Conservation (phyloP, 2,888 invertebrate species). For the Thera obeliscata region DNA sequence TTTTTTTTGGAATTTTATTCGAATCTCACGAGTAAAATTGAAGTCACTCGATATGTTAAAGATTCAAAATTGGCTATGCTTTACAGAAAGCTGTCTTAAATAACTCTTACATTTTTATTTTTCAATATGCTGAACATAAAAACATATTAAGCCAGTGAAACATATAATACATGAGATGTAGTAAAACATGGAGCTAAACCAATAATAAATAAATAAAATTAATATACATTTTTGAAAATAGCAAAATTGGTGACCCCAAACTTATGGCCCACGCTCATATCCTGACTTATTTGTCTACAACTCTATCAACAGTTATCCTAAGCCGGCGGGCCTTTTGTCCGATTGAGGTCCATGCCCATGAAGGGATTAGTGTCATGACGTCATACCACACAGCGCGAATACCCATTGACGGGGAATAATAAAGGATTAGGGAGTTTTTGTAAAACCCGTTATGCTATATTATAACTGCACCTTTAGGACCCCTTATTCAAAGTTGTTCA, state of each 20-base stretch:
- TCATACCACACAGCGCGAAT: slow-evolving; percentile 33
- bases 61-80: no score
- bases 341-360: slow-evolving; percentile 13
- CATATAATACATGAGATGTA: no score
- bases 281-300: slow-evolving; percentile 24
- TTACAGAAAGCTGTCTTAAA: no score
- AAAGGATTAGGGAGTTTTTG: slow-evolving; percentile 26
- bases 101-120: no score
- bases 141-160: no score
- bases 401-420: slow-evolving; percentile 23
- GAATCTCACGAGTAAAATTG: no score
- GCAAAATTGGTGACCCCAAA: slow-evolving; percentile 11
- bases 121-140: no score
- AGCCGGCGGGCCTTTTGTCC: slow-evolving; percentile 22
- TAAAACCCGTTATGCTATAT: slow-evolving; percentile 23
- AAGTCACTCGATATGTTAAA: no score
- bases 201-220: no score
- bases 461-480: slow-evolving; percentile 10
- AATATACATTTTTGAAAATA: background rate
- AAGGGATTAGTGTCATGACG: slow-evolving; percentile 31
- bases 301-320: slow-evolving; percentile 28
- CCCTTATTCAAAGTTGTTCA: slow-evolving; percentile 12
- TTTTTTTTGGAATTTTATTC: no score
- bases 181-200: no score
- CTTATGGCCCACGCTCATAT: slow-evolving; percentile 4